These are phyloP conservation scores for Gallinago nigripennis DNA, from an alignment of 2,797 vertebrate species.

Conservation along the genomic window DNA sequence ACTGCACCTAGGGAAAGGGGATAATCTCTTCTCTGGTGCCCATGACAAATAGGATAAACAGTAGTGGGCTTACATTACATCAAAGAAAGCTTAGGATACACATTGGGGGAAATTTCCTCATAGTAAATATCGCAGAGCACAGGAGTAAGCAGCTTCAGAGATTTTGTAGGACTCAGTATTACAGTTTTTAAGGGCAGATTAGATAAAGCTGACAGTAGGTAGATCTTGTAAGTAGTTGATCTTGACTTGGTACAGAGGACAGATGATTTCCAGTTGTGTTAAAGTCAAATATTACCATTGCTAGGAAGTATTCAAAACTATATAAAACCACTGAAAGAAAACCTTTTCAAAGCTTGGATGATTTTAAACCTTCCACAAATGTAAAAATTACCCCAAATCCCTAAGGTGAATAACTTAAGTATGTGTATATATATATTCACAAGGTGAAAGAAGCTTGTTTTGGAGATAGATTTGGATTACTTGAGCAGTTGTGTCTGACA, in stretches of 20 bases:
- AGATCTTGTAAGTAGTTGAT: background rate
- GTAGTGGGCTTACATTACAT: background rate
- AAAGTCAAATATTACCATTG: background rate
- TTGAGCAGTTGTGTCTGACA: background rate
- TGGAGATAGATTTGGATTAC: background rate
- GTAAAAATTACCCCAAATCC: background rate
- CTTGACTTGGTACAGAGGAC: background rate
- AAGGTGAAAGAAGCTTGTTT: background rate
- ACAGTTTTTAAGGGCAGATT: background rate
- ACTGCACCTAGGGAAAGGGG: background rate
- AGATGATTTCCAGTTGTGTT: background rate
- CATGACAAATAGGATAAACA: background rate
- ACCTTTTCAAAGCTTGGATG: background rate
- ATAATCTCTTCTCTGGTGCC: background rate
- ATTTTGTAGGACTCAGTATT: background rate
- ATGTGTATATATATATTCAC: background rate
- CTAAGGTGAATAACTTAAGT: background rate
- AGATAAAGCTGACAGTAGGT: background rate
- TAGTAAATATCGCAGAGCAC: background rate
- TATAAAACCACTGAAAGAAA: background rate
- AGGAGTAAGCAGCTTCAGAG: background rate
- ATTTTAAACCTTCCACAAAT: background rate
- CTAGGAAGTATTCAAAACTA: background rate
- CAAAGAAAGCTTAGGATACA: background rate
- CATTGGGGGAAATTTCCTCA: background rate